A percentile compares a stretch with the other conserved stretches of the same genome.
Evolutionary conservation across 2,113 vertebrate species (phyloP).

Genomic region (Plecturocebus donacophilus): DNA sequence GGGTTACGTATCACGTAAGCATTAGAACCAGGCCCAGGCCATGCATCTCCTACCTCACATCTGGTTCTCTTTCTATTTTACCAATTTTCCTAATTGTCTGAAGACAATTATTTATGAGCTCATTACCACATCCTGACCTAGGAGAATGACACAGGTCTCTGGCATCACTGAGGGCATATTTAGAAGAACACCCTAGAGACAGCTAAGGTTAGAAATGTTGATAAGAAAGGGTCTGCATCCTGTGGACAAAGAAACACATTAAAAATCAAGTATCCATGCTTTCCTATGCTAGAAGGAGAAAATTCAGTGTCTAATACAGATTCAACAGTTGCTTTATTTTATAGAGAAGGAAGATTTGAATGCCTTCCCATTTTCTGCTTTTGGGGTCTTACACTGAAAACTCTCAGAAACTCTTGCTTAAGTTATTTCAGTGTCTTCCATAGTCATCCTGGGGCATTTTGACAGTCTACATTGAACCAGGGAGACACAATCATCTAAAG

Average conservation of each 20-base stretch:
- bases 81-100: neutral
- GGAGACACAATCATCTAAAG: neutral
- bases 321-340: neutral
- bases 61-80: neutral
- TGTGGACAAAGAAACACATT: neutral
- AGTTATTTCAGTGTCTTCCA: neutral
- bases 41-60: fast-evolving
- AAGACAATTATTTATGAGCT: neutral
- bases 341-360: neutral
- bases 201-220: neutral
- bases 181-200: neutral
- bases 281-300: neutral
- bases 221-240: neutral
- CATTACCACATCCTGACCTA: neutral
- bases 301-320: neutral
- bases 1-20: neutral
- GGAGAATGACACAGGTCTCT: neutral
- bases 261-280: neutral
- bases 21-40: neutral
- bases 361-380: neutral
- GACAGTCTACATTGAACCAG: neutral
- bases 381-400: neutral
- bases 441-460: neutral
- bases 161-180: neutral
- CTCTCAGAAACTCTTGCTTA: neutral